Evolutionary conservation across 2,888 invertebrate genomes (phyloP), one percentile per base, ranked within the genome.

Genomic region (Esperia sulphurella): DNA sequence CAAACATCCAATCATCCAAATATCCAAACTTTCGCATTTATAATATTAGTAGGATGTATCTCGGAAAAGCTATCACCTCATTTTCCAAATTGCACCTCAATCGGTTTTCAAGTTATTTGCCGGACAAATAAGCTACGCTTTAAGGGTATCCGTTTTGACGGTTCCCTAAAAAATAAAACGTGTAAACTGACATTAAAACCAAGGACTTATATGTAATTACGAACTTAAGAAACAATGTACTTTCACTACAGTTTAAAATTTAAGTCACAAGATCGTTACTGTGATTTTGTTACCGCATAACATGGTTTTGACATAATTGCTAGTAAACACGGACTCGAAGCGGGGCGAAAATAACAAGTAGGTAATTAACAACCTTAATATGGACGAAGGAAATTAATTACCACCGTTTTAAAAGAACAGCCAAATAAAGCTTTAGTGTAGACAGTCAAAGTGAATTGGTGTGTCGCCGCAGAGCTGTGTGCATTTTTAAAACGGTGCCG

Each of bases 401-500:
- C 14, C 42, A 31, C 35, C 33, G 29, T 41, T 40, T 51, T 42
- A 43, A 48, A 51, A 43, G 12, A 45, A 50, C 46, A 59, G 53
- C 53, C 56, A 61, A 73, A 72, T 68, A 68, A 72, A 68, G 58
- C 63, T 13, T 63, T 63, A 77, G 71, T 70, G 81, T 63, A 75
- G 72, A 78, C 80, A 75, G 74, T 78, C 79, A 79, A 81, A 87
- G 84, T 83, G 84, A 83, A 87, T 83, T 83, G 85, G 81, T 77
- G 79, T 85, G 86, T 86, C 86, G 76, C 85, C 85, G 78, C 85
- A 79, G 76, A 80, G 75, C 75, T 69, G 67, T 71, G 79, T 87
- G 86, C 80, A 88, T 88, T 85, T 87, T 88, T 88, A 83, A 88
- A 84, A 70, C 75, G 72, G 75, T 76, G 75, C 79, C 62, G 74